These are phyloP conservation scores for Lacanobia wlatinum DNA, from an alignment of 2,888 invertebrate species.

Conservation along the genomic window DNA sequence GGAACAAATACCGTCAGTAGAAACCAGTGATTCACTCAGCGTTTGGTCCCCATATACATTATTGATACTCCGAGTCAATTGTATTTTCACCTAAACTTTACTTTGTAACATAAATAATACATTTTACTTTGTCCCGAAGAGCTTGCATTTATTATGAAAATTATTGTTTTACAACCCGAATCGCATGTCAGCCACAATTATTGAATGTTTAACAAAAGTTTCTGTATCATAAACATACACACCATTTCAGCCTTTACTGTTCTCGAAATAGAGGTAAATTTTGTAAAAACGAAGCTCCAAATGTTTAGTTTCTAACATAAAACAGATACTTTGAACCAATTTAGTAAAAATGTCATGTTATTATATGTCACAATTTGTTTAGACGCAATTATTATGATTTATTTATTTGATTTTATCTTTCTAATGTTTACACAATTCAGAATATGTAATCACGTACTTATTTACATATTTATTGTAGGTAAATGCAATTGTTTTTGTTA, in stretches of 20 bases:
- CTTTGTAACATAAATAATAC: slow-evolving; percentile 35
- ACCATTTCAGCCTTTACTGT: slow-evolving; percentile 1
- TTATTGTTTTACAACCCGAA: slow-evolving; percentile 52
- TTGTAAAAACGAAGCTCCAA: neutral
- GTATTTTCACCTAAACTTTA: slow-evolving; percentile 14
- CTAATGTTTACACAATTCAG: slow-evolving; percentile 13
- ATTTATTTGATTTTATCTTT: slow-evolving; percentile 41
- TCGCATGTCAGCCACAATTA: slow-evolving; percentile 58
- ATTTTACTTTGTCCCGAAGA: slow-evolving; percentile 40
- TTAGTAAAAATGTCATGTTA: slow-evolving; percentile 30
- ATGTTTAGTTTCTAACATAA: slow-evolving; percentile 10
- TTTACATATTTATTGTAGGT: slow-evolving; percentile 2
- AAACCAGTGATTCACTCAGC: slow-evolving; percentile 7
- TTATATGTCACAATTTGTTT: slow-evolving; percentile 41
- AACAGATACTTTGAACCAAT: slow-evolving; percentile 37
- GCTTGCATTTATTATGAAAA: slow-evolving; percentile 57
- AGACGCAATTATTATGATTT: slow-evolving; percentile 35
- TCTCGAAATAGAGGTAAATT: slow-evolving; percentile 12
- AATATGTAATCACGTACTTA: neutral
- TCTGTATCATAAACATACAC: neutral
- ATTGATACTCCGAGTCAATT: slow-evolving; percentile 16
- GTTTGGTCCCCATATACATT: slow-evolving; percentile 20
- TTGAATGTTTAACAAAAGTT: slow-evolving; percentile 35
- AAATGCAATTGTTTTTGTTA: slow-evolving; percentile 1
- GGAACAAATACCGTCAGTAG: neutral